Evolutionary conservation across 2,113 vertebrate genomes (phyloP).

Genomic region (Sitta europaea): DNA sequence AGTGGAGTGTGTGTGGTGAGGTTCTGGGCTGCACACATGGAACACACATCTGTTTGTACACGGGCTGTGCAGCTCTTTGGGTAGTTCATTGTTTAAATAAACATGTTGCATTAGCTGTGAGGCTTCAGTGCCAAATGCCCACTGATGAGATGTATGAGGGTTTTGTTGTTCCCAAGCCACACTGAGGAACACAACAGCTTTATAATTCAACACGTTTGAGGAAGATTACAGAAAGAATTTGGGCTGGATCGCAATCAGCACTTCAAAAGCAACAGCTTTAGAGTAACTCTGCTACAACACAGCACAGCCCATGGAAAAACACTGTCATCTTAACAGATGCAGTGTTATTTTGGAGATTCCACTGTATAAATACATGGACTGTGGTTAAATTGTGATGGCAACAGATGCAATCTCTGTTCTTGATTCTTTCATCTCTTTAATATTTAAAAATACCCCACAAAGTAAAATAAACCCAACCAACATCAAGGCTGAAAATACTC

Average conservation of each 20-base stretch:
- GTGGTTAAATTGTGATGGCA: slow-evolving; percentile 55
- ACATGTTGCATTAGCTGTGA: neutral
- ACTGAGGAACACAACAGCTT: neutral
- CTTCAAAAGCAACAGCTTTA: slow-evolving; percentile 43
- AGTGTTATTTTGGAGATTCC: slow-evolving; percentile 62
- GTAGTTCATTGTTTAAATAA: slow-evolving; percentile 42
- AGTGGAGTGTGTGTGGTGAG: neutral
- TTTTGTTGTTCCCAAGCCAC: slow-evolving; percentile 23
- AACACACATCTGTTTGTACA: neutral
- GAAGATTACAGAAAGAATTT: slow-evolving; percentile 40
- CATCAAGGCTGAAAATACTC: neutral
- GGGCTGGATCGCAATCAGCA: neutral
- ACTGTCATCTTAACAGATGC: slow-evolving; percentile 60
- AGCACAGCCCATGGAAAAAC: slow-evolving; percentile 40
- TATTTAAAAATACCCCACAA: slow-evolving; percentile 27
- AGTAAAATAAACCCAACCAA: neutral
- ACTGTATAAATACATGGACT: slow-evolving; percentile 56
- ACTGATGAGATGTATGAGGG: neutral
- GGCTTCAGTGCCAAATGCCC: slow-evolving; percentile 4
- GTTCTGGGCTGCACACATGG: neutral
- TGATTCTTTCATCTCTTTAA: slow-evolving; percentile 6
- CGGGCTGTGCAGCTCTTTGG: neutral
- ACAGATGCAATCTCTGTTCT: slow-evolving; percentile 43
- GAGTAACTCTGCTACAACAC: neutral
- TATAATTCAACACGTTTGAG: neutral